Evolutionary conservation across 2,113 vertebrate genomes (phyloP), one percentile per base, ranked within the genome.

Genomic region (Colaptes auratus): DNA sequence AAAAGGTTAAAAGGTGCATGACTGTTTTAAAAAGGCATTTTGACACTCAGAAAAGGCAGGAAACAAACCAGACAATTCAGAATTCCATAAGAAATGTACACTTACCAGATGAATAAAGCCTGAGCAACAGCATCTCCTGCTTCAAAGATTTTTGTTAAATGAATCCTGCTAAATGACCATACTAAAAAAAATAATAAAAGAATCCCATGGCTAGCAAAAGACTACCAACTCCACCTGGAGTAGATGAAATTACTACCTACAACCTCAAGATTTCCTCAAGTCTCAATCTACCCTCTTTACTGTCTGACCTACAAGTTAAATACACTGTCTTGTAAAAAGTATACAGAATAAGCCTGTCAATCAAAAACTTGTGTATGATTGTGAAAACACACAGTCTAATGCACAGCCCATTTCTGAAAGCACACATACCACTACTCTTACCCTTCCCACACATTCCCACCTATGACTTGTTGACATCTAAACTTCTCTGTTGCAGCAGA

Each of bases 251-350:
- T 1, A 66, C 46, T 77, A 50, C 33, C 73, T 52, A 56, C 46
- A 58, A 25, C 27, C 56, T 81, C 7, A 69, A 66, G 31, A 64
- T 33, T 3, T 76, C 25, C 44, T 72, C 8, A 30, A n/a, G 23
- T 17, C 21, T 65, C 59, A 86, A 18, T 7, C 0, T 0, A 69
- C 24, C 5, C 42, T 42, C n/a, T 72, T 27, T 19, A 65, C 56
- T 11, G 21, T 12, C 10, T 16, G 70, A 72, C 30, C 39, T 66
- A 21, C 33, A 89, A 83, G n/a, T 59, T 52, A 66, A 80, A 59
- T 15, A 10, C 7, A 23, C 1, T 7, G 23, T 33, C 35, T 76
- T 6, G 9, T 56, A 6, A 42, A 63, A 70, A 24, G 20, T 8
- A 35, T 27, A 35, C 4, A 67, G 28, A 86, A 10, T 8, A 33